Conservation (phyloP, 1,140 invertebrate genomes). For the Lordiphosa clarofinis region DNA sequence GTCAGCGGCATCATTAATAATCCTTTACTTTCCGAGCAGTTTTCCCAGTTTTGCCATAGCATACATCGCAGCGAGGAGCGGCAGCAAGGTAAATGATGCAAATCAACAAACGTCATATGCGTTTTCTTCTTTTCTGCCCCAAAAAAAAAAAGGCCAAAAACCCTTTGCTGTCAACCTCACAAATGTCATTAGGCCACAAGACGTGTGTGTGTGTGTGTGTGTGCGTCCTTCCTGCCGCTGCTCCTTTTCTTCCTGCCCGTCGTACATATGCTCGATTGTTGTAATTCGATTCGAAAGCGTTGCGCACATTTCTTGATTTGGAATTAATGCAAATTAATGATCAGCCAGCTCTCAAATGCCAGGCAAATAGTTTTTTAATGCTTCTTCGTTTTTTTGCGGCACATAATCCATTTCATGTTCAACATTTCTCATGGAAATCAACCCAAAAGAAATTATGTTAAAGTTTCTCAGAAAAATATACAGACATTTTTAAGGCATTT, state of each 20-base stretch:
- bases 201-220: slow-evolving; percentile 44
- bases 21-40: slow-evolving; percentile 52
- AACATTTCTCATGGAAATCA: too few species aligned
- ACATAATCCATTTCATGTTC: too few species aligned
- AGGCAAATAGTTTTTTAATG: slow-evolving; percentile 72
- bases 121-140: slow-evolving; percentile 25
- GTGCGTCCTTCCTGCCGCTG: slow-evolving; percentile 4
- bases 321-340: slow-evolving; percentile 79
- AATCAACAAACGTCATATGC: slow-evolving; percentile 79
- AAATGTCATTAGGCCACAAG: slow-evolving; percentile 73
- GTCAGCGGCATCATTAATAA: slow-evolving; percentile 75
- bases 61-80: slow-evolving; percentile 13
- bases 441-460: too few species aligned
- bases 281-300: slow-evolving; percentile 70
- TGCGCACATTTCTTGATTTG: slow-evolving; percentile 68
- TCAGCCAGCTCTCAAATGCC: slow-evolving; percentile 5
- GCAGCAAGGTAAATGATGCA: slow-evolving; percentile 75
- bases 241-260: slow-evolving; percentile 10
- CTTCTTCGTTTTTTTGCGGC: slow-evolving; percentile 21
- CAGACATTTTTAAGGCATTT: too few species aligned
- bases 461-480: too few species aligned
- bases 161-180: slow-evolving; percentile 66
- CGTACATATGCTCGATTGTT: slow-evolving; percentile 70
- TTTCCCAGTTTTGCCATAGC: slow-evolving; percentile 12
- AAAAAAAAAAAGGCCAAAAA: slow-evolving; percentile 13